Base-by-base conservation (phyloP, 2,888 invertebrate genomes). In the Cosmopolites sordidus region DNA sequence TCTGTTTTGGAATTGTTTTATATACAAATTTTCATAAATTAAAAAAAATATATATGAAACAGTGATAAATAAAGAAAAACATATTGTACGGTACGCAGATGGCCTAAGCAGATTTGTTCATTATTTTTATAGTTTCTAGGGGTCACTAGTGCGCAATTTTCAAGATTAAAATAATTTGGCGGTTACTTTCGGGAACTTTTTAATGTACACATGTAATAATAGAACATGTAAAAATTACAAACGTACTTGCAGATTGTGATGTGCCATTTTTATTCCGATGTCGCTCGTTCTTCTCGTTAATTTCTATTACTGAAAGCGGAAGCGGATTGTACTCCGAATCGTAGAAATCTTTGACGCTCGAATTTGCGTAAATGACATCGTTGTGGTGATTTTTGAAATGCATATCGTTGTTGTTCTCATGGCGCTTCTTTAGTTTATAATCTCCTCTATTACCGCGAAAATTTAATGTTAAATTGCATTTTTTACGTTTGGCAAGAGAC, bases 221-320 rank as follows among this genome's bases (percentile, higher is more conserved):
- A 22, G 22, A 22, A 5, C 3, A 22, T 22, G 8, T 5, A 22
- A 22, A 22, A 5, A 22, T 22, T 3, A 33, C 8, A n/a, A 12
- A 9, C 33, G 12, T 33, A 33, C 33, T 33, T 33, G 33, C 4
- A 27, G 27, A 27, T 33, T 12, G 5, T 33, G n/a, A 12, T 12
- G n/a, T 5, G 3, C 11, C 33, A 3, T 33, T 33, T 11, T 33
- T 33, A 11, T 4, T 4, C 4, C 11, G 5, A 11, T n/a, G 33
- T n/a, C n/a, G 33, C 11, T 33, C n/a, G 33, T 33, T 33, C 12
- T 33, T 33, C 17, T 53, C 71, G 60, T 72, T 72, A 43, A 74
- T 58, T 64, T 74, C 74, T 72, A 73, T 62, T 64, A 74, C 72
- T 70, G 71, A 70, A 60, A 74, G 66, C 46, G 74, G 74, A 50